These are phyloP conservation scores for Gobiocypris rarus DNA, from an alignment of 2,113 vertebrate species.

Conservation along the genomic window DNA sequence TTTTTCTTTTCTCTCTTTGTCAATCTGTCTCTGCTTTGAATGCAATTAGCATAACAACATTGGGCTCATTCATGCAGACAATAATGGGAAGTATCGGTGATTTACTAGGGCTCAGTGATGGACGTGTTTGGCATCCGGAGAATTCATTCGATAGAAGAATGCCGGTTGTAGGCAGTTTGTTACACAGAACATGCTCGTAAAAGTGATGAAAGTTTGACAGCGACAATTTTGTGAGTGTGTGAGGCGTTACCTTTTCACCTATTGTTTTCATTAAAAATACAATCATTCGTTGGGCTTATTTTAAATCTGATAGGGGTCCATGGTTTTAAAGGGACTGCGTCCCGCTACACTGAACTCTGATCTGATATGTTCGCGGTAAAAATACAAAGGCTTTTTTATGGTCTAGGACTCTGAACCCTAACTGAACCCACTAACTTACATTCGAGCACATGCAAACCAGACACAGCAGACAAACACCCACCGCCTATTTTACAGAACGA, in stretches of 20 bases:
- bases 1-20: constrained; percentile 64
- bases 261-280: constrained; percentile 56
- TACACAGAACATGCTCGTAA: constrained; percentile 26
- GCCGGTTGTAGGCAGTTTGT: constrained; percentile 62
- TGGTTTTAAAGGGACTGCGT: constrained; percentile 1
- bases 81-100: constrained; percentile 60
- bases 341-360: constrained; percentile 32
- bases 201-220: constrained; percentile 59
- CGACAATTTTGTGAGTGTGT: constrained; percentile 59
- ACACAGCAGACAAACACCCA: background rate
- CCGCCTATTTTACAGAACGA: background rate
- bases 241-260: background rate
- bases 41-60: constrained; percentile 67
- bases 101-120: constrained; percentile 37
- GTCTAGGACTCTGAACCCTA: constrained; percentile 21
- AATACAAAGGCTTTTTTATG: constrained; percentile 49
- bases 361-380: constrained; percentile 45
- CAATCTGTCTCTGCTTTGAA: constrained; percentile 64
- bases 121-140: constrained; percentile 45
- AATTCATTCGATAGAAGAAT: constrained; percentile 57
- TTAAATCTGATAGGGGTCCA: constrained; percentile 34
- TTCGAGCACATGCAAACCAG: background rate
- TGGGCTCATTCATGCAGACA: constrained; percentile 64
- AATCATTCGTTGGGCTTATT: background rate
- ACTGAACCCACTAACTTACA: constrained; percentile 19